Percentiles rank a stretch among this genome's conserved stretches.
Conservation (phyloP, 2,113 vertebrate species). For the Muntiacus reevesi region DNA sequence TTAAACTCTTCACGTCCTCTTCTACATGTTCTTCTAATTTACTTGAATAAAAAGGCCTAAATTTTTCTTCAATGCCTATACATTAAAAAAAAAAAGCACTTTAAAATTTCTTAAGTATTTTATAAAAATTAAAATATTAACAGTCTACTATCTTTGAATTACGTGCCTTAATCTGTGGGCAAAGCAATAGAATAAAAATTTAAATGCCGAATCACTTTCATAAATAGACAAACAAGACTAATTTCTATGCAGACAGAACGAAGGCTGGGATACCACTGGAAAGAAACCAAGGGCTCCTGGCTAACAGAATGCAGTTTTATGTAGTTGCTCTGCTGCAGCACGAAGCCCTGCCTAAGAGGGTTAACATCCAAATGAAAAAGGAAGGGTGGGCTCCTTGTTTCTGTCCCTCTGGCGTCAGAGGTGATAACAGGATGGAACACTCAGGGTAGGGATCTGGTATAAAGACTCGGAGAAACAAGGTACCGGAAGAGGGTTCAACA, state of each 20-base stretch:
- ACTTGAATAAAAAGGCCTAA: slow-evolving; percentile 85
- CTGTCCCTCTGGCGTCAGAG: neutral
- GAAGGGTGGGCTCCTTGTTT: neutral
- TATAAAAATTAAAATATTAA: slow-evolving; percentile 10
- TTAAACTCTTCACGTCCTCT: slow-evolving; percentile 82
- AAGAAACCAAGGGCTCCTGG: neutral
- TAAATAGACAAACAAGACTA: neutral
- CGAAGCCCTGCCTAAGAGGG: neutral
- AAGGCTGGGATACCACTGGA: neutral
- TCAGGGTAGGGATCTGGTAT: neutral
- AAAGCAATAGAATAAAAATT: slow-evolving; percentile 22
- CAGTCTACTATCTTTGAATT: neutral
- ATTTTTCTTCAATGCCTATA: slow-evolving; percentile 84
- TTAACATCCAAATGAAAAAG: neutral
- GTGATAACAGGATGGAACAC: neutral
- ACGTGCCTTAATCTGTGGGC: neutral
- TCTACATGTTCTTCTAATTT: slow-evolving; percentile 80
- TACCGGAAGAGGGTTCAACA: neutral
- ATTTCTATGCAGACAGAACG: neutral
- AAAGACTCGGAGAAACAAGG: neutral
- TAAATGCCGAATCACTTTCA: neutral
- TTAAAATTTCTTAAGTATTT: slow-evolving; percentile 50
- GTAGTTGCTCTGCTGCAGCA: neutral
- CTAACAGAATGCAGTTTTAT: accelerated
- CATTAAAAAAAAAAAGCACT: slow-evolving; percentile 38